Evolutionary conservation across 2,113 vertebrate species (phyloP).

Genomic region (Ellobius talpinus): DNA sequence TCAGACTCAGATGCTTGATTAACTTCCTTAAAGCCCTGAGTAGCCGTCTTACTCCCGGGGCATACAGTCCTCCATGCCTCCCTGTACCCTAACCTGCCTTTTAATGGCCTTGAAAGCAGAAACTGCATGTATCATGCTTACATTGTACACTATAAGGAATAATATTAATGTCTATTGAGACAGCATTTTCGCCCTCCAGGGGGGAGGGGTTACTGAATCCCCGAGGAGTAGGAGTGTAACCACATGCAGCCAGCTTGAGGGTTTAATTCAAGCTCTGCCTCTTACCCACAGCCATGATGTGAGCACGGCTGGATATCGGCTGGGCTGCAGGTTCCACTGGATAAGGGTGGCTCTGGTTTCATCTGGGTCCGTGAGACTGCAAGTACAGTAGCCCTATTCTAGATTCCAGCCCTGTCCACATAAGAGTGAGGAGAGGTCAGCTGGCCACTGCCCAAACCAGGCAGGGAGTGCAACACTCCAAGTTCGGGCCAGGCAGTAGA

Average conservation of each 20-base stretch:
- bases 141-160: background rate
- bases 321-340: fast-evolving
- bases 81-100: background rate
- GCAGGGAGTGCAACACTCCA: background rate
- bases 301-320: background rate
- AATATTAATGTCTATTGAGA: background rate
- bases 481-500: background rate
- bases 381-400: background rate
- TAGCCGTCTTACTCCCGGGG: background rate
- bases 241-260: background rate
- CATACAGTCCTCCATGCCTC: background rate
- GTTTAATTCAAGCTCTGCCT: background rate
- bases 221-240: background rate
- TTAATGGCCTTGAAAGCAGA: background rate
- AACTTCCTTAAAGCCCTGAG: background rate
- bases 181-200: background rate
- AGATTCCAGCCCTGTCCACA: background rate
- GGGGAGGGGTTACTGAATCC: background rate
- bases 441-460: background rate
- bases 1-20: background rate
- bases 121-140: background rate
- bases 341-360: background rate
- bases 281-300: fast-evolving
- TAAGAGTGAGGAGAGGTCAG: background rate
- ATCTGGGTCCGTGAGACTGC: background rate